A percentile compares a stretch with the other conserved stretches of the same genome.
phyloP scores from a whole-genome alignment of 2,888 invertebrate species.

The Eulithis prunata region DNA sequence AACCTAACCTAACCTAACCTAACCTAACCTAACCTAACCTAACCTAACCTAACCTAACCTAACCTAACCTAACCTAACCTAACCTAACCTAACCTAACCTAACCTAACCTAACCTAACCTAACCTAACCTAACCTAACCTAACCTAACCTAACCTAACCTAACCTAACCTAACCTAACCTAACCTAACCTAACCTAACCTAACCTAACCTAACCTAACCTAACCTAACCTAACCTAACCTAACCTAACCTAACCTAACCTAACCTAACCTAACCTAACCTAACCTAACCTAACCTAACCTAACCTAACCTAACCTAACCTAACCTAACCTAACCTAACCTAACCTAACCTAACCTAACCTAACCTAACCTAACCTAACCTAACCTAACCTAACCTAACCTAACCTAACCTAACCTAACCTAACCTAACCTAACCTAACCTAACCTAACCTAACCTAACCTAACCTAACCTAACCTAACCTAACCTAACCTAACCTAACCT shows the following conservation, averaged over 20 bases:
- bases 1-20: no score
- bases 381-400: constrained; percentile 40
- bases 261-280: constrained; percentile 8
- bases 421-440: constrained; percentile 37
- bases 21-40: no score
- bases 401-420: constrained; percentile 38
- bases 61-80: constrained; percentile 36
- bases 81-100: constrained; percentile 21
- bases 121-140: constrained; percentile 33
- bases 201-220: constrained; percentile 27
- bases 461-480: constrained; percentile 35
- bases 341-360: constrained; percentile 40
- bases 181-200: constrained; percentile 23
- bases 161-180: constrained; percentile 33
- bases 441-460: constrained; percentile 37
- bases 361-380: constrained; percentile 38
- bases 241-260: constrained; percentile 4
- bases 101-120: constrained; percentile 27
- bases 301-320: constrained; percentile 8
- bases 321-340: constrained; percentile 10
- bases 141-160: constrained; percentile 31
- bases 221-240: constrained; percentile 25
- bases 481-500: constrained; percentile 25
- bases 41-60: no score
- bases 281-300: constrained; percentile 8